Conservation (phyloP, 2,113 vertebrate genomes). For the Origma solitaria region DNA sequence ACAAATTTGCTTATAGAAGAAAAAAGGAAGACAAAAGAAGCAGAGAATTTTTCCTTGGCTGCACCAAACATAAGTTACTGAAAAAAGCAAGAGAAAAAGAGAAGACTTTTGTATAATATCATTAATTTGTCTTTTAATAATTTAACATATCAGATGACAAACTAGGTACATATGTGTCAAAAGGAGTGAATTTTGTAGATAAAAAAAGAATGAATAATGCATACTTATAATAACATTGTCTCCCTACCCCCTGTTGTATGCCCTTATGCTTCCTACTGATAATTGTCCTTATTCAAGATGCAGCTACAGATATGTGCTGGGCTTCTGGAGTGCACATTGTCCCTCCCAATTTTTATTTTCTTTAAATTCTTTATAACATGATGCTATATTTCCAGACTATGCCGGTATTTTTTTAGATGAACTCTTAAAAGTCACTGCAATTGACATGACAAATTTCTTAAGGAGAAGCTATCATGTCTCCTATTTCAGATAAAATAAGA, state of each 20-base stretch:
- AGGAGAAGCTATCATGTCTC: neutral
- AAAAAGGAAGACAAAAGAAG: neutral
- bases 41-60: neutral
- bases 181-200: neutral
- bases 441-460: neutral
- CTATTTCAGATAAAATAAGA: neutral
- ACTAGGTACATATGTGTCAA: neutral
- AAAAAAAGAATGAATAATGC: neutral
- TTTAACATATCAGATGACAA: slow-evolving; percentile 28
- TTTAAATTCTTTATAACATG: neutral
- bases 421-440: neutral
- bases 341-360: neutral
- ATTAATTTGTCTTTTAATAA: neutral
- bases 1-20: neutral
- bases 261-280: slow-evolving; percentile 12
- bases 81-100: neutral
- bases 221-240: neutral
- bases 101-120: neutral
- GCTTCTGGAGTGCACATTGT: neutral
- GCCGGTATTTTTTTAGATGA: neutral
- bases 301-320: neutral
- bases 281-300: slow-evolving; percentile 27
- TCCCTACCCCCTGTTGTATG: neutral
- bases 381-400: neutral
- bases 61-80: neutral